Conservation (phyloP, 2,888 invertebrate species). For the Glaucopsyche alexis region DNA sequence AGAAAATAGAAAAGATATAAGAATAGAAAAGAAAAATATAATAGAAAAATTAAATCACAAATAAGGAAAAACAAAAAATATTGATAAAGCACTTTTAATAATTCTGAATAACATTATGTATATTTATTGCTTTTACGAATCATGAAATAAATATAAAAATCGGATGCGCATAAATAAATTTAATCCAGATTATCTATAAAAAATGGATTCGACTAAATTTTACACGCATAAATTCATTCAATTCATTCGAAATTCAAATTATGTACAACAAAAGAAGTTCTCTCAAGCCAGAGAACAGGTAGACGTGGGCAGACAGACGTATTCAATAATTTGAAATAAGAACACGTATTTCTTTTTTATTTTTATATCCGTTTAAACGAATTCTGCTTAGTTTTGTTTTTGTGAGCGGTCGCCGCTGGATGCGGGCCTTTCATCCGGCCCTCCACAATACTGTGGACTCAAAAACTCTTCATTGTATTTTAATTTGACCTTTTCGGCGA, state of each 20-base stretch:
- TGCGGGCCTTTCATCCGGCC: conserved; percentile 75
- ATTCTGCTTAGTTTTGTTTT: conserved; percentile 79
- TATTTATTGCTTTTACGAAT: not conserved
- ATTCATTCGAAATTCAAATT: conserved; percentile 58
- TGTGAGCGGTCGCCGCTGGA: conserved; percentile 64
- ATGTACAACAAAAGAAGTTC: conserved; percentile 57
- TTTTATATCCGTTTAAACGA: conserved; percentile 78
- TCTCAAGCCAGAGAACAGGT: conserved; percentile 57
- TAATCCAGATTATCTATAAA: conserved; percentile 23
- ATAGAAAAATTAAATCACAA: conserved; percentile 13
- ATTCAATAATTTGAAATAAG: conserved; percentile 79
- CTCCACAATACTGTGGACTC: conserved; percentile 78
- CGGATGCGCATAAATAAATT: conserved; percentile 13
- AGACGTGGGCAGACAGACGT: conserved; percentile 75
- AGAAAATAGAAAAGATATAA: no score
- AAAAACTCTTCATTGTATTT: conserved; percentile 80
- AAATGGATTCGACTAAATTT: conserved; percentile 37
- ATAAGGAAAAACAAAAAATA: conserved; percentile 8
- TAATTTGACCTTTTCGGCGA: conserved; percentile 80
- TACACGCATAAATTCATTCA: conserved; percentile 57
- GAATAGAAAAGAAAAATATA: not conserved
- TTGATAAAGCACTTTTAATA: conserved; percentile 6
- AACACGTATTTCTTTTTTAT: conserved; percentile 77
- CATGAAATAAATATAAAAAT: conserved; percentile 4
- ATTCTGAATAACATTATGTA: not conserved